These are phyloP conservation scores for Eulithis prunata DNA, from an alignment of 2,888 invertebrate genomes.

Conservation along the genomic window DNA sequence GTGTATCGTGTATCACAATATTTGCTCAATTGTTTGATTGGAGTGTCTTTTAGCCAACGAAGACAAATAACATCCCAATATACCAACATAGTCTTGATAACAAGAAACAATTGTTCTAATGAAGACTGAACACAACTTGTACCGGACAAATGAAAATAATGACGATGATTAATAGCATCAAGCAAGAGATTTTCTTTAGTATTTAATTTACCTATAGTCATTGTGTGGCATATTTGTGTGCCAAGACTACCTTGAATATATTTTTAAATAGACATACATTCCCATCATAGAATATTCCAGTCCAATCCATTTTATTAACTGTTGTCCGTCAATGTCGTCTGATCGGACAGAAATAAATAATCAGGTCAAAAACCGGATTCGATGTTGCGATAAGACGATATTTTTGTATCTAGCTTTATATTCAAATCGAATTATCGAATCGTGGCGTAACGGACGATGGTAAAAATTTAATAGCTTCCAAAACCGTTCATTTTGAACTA, in stretches of 20 bases:
- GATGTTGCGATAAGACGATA: slow-evolving; percentile 25
- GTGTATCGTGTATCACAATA: slow-evolving; percentile 1
- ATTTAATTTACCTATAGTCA: too few species aligned
- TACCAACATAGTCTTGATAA: slow-evolving; percentile 22
- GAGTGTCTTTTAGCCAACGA: slow-evolving; percentile 14
- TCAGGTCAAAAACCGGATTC: slow-evolving; percentile 39
- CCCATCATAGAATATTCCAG: slow-evolving; percentile 13
- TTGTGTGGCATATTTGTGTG: background rate
- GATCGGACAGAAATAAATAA: slow-evolving; percentile 33
- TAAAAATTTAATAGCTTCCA: slow-evolving; percentile 1
- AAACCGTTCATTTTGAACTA: background rate
- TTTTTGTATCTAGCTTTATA: slow-evolving; percentile 12
- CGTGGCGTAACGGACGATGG: slow-evolving; percentile 17
- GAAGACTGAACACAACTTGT: slow-evolving; percentile 9
- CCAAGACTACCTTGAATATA: background rate
- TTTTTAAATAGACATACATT: background rate
- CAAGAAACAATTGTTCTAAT: slow-evolving; percentile 36
- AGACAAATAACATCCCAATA: slow-evolving; percentile 27
- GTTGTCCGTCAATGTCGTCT: slow-evolving; percentile 24
- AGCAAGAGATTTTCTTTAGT: background rate
- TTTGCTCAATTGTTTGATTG: slow-evolving; percentile 27
- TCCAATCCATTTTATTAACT: slow-evolving; percentile 1
- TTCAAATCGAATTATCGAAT: slow-evolving; percentile 16
- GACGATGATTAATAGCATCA: background rate
- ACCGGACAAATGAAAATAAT: slow-evolving; percentile 5